These are phyloP conservation scores for Caenorhabditis plicata DNA, from an alignment of 2,888 invertebrate species.

Conservation along the genomic window DNA sequence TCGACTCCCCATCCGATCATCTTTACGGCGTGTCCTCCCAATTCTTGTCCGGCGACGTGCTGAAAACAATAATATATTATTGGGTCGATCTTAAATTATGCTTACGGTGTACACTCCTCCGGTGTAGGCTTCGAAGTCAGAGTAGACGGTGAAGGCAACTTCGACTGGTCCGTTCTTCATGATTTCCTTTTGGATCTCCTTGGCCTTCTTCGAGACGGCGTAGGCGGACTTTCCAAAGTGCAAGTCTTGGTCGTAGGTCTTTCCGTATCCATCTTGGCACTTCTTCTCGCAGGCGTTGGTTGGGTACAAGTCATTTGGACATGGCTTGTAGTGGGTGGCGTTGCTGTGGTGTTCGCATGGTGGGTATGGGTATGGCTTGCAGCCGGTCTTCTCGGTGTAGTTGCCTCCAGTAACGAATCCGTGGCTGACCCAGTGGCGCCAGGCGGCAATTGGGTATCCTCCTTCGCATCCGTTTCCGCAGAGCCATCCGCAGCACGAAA, in stretches of 20 bases:
- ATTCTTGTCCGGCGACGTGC: constrained; percentile 74
- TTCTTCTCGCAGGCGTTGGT: constrained; percentile 33
- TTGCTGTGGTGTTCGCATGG: constrained; percentile 89
- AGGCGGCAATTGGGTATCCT: constrained; percentile 80
- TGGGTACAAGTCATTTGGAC: constrained; percentile 45
- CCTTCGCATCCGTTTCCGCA: constrained; percentile 74
- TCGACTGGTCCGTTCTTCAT: constrained; percentile 71
- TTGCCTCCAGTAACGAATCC: constrained; percentile 85
- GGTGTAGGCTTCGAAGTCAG: constrained; percentile 47
- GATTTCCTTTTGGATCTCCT: constrained; percentile 67
- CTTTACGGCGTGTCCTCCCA: constrained; percentile 84
- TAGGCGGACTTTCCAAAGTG: constrained; percentile 53
- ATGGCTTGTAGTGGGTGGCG: constrained; percentile 73
- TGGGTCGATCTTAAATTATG: too few species aligned
- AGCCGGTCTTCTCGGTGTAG: constrained; percentile 72
- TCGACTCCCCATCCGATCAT: constrained; percentile 80
- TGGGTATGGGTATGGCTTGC: constrained; percentile 81
- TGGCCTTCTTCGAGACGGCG: constrained; percentile 49
- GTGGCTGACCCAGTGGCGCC: constrained; percentile 80
- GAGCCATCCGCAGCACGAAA: constrained; percentile 66
- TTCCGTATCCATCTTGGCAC: constrained; percentile 38
- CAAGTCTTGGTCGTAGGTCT: constrained; percentile 36
- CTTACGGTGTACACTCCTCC: constrained; percentile 69
- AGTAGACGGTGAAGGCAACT: constrained; percentile 49
- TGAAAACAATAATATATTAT: too few species aligned